Percentiles rank a stretch among this genome's conserved stretches.
Conservation (phyloP, 1,140 invertebrate genomes). For the Scaptomyza pallida region DNA sequence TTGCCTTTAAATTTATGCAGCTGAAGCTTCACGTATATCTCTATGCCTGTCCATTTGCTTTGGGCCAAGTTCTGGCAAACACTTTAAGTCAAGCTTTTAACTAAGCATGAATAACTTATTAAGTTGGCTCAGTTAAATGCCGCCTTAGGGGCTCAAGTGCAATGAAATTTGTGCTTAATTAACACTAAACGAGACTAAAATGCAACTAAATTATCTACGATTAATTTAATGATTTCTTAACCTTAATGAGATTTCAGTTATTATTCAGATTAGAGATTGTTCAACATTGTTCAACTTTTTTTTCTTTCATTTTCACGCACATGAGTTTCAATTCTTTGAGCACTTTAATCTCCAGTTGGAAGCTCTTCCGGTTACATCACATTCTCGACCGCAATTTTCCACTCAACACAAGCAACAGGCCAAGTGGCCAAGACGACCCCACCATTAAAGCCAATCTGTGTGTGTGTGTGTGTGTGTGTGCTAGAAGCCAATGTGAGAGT, state of each 20-base stretch:
- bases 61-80: slow-evolving; percentile 4
- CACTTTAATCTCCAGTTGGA: slow-evolving; percentile 18
- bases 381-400: slow-evolving; percentile 40
- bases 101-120: slow-evolving; percentile 34
- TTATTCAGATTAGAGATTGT: not conserved
- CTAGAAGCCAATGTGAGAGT: slow-evolving; percentile 1
- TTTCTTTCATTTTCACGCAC: slow-evolving; percentile 7
- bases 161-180: slow-evolving; percentile 37
- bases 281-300: not conserved
- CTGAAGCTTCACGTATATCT: not conserved
- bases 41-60: not conserved
- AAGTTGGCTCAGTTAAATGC: slow-evolving; percentile 37
- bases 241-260: not conserved
- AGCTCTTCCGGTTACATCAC: slow-evolving; percentile 41
- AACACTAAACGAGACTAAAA: slow-evolving; percentile 19
- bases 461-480: no score
- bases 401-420: slow-evolving; percentile 30
- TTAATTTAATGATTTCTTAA: not conserved
- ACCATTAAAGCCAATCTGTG: slow-evolving; percentile 49
- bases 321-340: not conserved
- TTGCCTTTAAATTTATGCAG: slow-evolving; percentile 15
- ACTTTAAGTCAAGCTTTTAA: slow-evolving; percentile 36
- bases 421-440: slow-evolving; percentile 3
- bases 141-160: slow-evolving; percentile 5
- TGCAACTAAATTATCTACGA: not conserved